Evolutionary conservation across 30 jellyfish, hydroid and myxozoan genomes (phyloP).

Genomic region (Clytia hemisphaerica): DNA sequence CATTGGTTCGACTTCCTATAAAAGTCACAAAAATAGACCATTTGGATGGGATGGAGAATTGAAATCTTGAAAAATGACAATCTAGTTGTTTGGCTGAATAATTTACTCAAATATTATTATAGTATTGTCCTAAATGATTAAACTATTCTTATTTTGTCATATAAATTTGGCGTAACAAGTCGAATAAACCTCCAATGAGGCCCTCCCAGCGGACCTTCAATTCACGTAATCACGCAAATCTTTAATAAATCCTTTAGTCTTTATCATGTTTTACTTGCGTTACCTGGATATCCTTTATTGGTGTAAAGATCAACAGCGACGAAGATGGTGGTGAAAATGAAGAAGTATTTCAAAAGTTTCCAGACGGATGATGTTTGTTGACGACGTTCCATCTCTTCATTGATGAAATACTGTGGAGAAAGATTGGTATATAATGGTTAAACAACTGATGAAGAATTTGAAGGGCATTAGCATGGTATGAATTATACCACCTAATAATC

Average conservation of each 20-base stretch:
- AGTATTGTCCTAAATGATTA: no score
- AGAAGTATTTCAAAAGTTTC: slow-evolving; percentile 11
- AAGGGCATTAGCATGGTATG: no score
- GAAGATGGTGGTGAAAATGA: slow-evolving; percentile 1
- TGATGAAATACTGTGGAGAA: slow-evolving; percentile 24
- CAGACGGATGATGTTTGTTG: slow-evolving; percentile 31
- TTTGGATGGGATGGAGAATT: not conserved
- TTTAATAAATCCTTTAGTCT: not conserved
- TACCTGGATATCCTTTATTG: slow-evolving; percentile 50
- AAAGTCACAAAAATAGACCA: no score
- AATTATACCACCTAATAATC: no score
- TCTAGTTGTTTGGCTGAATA: no score
- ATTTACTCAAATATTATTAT: no score
- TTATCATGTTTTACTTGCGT: not conserved
- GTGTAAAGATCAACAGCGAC: slow-evolving; percentile 39
- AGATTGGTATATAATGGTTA: no score
- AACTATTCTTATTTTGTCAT: not conserved
- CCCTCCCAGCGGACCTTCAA: not conserved
- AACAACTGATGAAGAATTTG: no score
- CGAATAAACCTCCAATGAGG: not conserved
- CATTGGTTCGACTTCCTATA: slow-evolving; percentile 8
- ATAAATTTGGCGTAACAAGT: not conserved
- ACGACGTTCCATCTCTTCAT: slow-evolving; percentile 6
- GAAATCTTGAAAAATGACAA: no score
- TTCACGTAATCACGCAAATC: not conserved